Evolutionary conservation across 2,797 vertebrate species (phyloP), one percentile per base, ranked within the genome.

Genomic region (Enteromius thamalakanensis): DNA sequence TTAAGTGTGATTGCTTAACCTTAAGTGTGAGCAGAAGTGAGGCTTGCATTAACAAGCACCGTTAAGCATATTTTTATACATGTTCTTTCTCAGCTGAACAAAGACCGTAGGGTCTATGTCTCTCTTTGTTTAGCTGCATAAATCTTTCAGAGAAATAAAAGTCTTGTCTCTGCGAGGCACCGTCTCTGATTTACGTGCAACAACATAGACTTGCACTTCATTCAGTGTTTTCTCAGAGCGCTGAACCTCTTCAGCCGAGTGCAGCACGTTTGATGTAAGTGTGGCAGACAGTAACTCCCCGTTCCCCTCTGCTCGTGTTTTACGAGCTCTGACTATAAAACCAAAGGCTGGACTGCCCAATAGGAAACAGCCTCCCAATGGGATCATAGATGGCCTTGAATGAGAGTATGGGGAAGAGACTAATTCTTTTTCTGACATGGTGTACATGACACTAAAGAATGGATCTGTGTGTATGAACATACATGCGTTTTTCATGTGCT

Each of bases 251-350:
- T 70, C 65, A 76, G 67, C 74, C 51, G 26, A 77, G 80, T 3
- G 6, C n/a, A 71, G 29, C 29, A 29, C n/a, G 42, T 82, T 65
- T 86, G 82, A 85, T 88, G 86, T 65, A 83, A 86, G 86, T 69
- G 80, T 85, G 69, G 74, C 76, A 83, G 67, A 82, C 86, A 87
- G 51, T 84, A 79, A 47, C 91, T 91, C 90, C 91, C 90, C 86
- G 91, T 91, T 92, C 76, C 65, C 72, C 82, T 80, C 79, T 65
- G 92, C 92, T 93, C 90, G 92, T 93, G 93, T 94, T 95, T 95
- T 94, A 95, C 91, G 93, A 94, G 91, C 90, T 89, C 89, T 86
- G 91, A 94, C 93, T 93, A 92, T 93, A 93, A 94, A 95, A 94
- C 94, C 92, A 91, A 89, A 80, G 14, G 69, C 88, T 83, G 67